phyloP scores from a whole-genome alignment of 1,140 invertebrate genomes.

The Drosophila azteca region DNA sequence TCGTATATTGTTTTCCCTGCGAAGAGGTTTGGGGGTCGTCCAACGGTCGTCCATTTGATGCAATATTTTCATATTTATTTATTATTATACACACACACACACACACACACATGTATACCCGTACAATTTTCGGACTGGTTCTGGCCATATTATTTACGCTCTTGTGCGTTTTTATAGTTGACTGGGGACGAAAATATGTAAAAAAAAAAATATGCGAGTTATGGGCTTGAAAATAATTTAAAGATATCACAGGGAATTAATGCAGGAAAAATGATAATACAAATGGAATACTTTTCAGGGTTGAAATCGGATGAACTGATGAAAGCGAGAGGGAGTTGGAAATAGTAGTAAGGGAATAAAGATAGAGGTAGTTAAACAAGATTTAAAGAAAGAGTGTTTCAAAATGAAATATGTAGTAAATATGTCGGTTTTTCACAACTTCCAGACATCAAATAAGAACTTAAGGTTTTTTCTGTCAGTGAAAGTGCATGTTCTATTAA shows the following conservation, averaged over 20 bases:
- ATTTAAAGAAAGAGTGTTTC: too few relatives aligned
- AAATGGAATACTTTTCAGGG: slow-evolving; percentile 4
- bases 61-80: slow-evolving; percentile 73
- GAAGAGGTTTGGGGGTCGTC: slow-evolving; percentile 1
- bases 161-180: slow-evolving; percentile 64
- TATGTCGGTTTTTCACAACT: too few relatives aligned
- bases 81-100: slow-evolving; percentile 37
- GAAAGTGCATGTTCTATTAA: too few relatives aligned
- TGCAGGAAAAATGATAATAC: slow-evolving; percentile 1
- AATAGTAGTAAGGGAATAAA: too few relatives aligned
- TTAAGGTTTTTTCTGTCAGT: too few relatives aligned
- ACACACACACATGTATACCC: not conserved
- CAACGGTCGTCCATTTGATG: slow-evolving; percentile 46
- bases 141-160: slow-evolving; percentile 61
- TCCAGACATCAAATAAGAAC: too few relatives aligned
- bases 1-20: slow-evolving; percentile 34
- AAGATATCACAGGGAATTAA: slow-evolving; percentile 23
- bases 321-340: too few relatives aligned
- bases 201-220: slow-evolving; percentile 33
- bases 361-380: too few relatives aligned
- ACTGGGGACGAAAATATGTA: slow-evolving; percentile 39
- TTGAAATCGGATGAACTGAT: too few relatives aligned
- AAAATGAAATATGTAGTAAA: too few relatives aligned
- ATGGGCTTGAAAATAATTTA: slow-evolving; percentile 32
- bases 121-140: slow-evolving; percentile 40